Base-by-base conservation (phyloP, 2,113 vertebrate genomes). In the Pelodiscus sinensis region DNA sequence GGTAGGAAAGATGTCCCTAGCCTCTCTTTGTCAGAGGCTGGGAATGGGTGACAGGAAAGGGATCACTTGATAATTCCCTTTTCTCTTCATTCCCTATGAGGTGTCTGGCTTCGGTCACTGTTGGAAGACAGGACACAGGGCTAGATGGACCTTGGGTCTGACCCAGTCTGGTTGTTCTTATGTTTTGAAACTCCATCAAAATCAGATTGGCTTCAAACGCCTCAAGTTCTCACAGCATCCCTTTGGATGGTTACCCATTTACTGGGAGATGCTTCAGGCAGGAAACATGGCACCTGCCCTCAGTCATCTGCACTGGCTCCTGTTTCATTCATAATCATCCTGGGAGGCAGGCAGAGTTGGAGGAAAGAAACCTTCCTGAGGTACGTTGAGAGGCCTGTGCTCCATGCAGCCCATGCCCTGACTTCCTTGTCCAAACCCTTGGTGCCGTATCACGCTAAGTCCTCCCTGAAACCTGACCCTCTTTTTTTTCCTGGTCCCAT, bases 401-500 rank as follows among this genome's bases (percentile, higher is more conserved):
- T 73, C n/a, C 18, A 2, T 19, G 44, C 12, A 31, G 4, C 24
- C 38, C 38, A 12, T 3, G 7, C 35, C 85, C 52, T 44, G 50
- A 1, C 51, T 92, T 83, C 15, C 82, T 73, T 81, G 62, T 1
- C 27, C 8, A 50, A 25, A 3, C 22, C 35, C 8, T 81, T 85
- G 55, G 78, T 27, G 78, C 21, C 57, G 27, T 55, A 71, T 16
- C 11, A 4, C 22, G 65, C 0, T 25, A 29, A 29, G 19, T 52
- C 91, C 80, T 86, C 84, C 6, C 56, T 24, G 78, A 73, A 44
- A 83, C 85, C 52, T 79, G 73, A 87, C 93, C 91, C 56, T 75
- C 83, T 93, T 95, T 93, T 86, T 96, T 6, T 9, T 44, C 5
- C 93, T 93, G 84, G 68, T 79, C 71, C 87, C 94, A 95, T 88